Base-by-base conservation (phyloP, 2,888 invertebrate species). In the Luperina nickerlii region DNA sequence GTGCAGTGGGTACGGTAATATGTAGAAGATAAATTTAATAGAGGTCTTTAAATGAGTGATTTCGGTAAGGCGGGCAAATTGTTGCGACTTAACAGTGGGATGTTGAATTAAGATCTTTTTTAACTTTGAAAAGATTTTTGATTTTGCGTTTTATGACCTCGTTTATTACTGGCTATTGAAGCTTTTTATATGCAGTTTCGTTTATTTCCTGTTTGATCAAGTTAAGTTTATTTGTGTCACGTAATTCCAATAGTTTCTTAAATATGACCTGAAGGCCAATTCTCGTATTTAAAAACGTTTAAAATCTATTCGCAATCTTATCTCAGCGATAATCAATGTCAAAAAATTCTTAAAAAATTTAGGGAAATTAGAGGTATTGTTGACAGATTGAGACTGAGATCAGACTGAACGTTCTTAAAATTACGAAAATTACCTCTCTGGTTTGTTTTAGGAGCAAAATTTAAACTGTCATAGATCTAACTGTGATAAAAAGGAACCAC, bases 11-110 rank as follows among this genome's bases (percentile, higher is more conserved):
- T 79, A 67, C 42, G 9, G 77, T 83, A 75, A 75, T 78, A 72
- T 69, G 75, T 74, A 63, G 27, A 32, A 77, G 75, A 76, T 81
- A 88, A n/a, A 83, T 87, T 88, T 87, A 78, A 82, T 77, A 67
- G 78, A 45, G 74, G 76, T 82, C 65, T 82, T 72, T 57, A 84
- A 77, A 79, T 76, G 62, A 63, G 48, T 54, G 51, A 24, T 27
- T 79, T 88, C 65, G 74, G 72, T 75, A 74, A 77, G 20, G 18
- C 24, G 48, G n/a, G 42, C 32, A 65, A 82, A 76, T 81, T 79
- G 68, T 87, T 82, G 71, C 13, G 45, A 65, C 15, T 60, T 67
- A 65, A 57, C 27, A 62, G 24, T 67, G 38, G 65, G 42, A 27
- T 57, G n/a, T 32, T 24, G 38, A 15, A 70, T 83, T 57, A 65